Percentiles rank a stretch among this genome's conserved stretches.
Evolutionary conservation across 2,113 vertebrate species (phyloP).

Genomic region (Psittacula cyanocephala): DNA sequence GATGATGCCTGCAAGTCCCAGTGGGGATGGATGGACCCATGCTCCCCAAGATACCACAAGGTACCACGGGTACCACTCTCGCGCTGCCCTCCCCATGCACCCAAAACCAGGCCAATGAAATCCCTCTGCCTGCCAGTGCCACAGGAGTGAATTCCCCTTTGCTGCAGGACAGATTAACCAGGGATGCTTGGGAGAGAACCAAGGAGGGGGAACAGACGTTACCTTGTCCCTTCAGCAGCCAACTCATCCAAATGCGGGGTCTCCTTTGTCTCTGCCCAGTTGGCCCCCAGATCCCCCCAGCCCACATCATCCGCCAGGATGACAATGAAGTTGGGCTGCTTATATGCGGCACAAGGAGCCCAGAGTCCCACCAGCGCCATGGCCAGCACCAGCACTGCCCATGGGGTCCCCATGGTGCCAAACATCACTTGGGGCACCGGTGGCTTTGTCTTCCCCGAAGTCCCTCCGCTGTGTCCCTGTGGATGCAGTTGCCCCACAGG

Average conservation of each 20-base stretch:
- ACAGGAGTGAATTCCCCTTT: background rate
- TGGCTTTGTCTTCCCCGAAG: accelerated
- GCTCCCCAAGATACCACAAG: background rate
- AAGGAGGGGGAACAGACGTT: background rate
- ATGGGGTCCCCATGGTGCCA: slow-evolving; percentile 63
- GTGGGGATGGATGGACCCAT: background rate
- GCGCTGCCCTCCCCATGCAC: background rate
- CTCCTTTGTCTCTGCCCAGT: slow-evolving; percentile 76
- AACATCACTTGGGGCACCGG: background rate
- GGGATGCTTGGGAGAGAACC: background rate
- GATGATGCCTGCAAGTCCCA: background rate
- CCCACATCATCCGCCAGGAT: slow-evolving; percentile 94
- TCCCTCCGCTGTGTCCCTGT: background rate
- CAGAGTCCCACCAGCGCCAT: slow-evolving; percentile 51
- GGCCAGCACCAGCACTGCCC: slow-evolving; percentile 45
- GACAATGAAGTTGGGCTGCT: slow-evolving; percentile 87
- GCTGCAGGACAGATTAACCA: background rate
- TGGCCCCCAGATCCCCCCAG: slow-evolving; percentile 92
- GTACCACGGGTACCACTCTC: background rate
- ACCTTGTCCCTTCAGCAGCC: slow-evolving; percentile 87
- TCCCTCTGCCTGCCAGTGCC: background rate
- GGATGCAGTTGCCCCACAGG: accelerated
- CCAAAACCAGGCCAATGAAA: background rate
- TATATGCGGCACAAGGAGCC: background rate
- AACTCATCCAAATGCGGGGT: slow-evolving; percentile 85